Base-by-base conservation (phyloP, 2,113 vertebrate species). In the Strix uralensis region DNA sequence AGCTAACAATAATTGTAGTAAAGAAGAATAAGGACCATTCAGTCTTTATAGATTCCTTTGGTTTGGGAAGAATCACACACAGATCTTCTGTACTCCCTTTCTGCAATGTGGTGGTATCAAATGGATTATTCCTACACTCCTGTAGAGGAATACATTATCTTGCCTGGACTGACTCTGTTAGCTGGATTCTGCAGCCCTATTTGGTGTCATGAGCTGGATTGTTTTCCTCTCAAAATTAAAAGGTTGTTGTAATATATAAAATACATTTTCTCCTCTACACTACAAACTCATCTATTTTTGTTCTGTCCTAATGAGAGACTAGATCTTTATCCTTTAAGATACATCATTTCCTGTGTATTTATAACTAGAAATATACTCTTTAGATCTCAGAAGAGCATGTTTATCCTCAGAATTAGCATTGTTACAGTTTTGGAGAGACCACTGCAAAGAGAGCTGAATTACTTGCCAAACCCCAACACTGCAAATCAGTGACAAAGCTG, bases 171-270 rank as follows among this genome's bases (percentile, higher is more conserved):
- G 88, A 79, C 55, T 88, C 66, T 49, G 2, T 66, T 81, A 52
- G 51, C 62, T 82, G 62, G 44, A 58, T 84, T 69, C 47, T 83
- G 34, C 21, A 57, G 71, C n/a, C n/a, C 6, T 7, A 22, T 80
- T 88, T 92, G n/a, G 13, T 91, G 36, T 36, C 32, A 34, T 51
- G 29, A 87, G 57, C 32, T 52, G 10, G 3, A 1, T 9, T 36
- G 36, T 40, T 54, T 46, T 10, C 8, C 11, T 72, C 44, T 80
- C n/a, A 65, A 69, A 78, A 87, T 84, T 69, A 91, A 63, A 95
- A 74, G 15, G 66, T 90, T 21, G 15, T 73, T 67, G 36, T 90
- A 92, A 92, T 95, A 95, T 92, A 95, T 94, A 82, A 96, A 91
- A 83, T 91, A 72, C 57, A 51, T 87, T 96, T 92, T 78, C 20